Base-by-base conservation (phyloP, 2,888 invertebrate genomes). In the Yponomeuta evonymella region DNA sequence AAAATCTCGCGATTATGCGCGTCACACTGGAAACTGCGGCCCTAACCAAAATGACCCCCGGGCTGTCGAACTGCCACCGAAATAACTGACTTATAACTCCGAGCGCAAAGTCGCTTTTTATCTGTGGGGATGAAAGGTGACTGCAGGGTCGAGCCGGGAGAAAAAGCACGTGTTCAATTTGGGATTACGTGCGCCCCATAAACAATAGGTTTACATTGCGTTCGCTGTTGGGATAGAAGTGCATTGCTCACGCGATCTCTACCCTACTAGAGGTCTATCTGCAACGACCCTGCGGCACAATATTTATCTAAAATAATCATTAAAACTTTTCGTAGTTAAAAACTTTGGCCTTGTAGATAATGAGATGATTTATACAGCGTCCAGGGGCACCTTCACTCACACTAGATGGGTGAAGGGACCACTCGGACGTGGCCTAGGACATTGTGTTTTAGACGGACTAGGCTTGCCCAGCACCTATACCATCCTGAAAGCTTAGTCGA, bases 91-190 rank as follows among this genome's bases (percentile, higher is more conserved):
- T 77, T 86, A 78, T 72, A 1, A 0, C 4, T 1, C 48, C 30
- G 15, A 2, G n/a, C 11, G 70, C 81, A 85, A 76, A 78, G 83
- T 79, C 62, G 69, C 74, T 1, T 58, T 58, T 58, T 15, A 58
- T 2, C 51, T 58, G 51, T 15, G 51, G 51, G 51, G 51, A 58
- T 58, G 15, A 58, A 58, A 58, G 51, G 51, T 58, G 73, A 80
- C 81, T 79, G 23, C 58, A 43, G 73, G 64, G 58, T 48, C 29
- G 67, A 81, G 85, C 80, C 88, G 90, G 84, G 91, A 89, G 90
- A 91, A 89, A 90, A 90, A 88, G 85, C 90, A 90, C 90, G 90
- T 90, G 91, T 91, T 89, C 88, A 88, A 87, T 89, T 88, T 86
- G 87, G 89, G 90, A 91, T 92, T 91, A 91, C 90, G 88, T 81